These are phyloP conservation scores for Campoplex capitator DNA, from an alignment of 2,888 invertebrate genomes.

Conservation along the genomic window DNA sequence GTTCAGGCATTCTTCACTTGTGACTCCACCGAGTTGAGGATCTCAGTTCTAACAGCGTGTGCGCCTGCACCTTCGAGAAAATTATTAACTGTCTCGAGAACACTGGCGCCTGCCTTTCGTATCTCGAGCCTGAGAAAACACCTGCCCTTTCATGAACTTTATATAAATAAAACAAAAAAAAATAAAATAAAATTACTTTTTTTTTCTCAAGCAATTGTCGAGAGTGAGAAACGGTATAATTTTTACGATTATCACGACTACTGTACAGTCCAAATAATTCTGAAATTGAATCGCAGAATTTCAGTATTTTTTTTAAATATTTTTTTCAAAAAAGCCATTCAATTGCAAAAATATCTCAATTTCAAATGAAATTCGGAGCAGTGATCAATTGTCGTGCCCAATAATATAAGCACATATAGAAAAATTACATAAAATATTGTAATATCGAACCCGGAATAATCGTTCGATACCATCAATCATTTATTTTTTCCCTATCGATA, in stretches of 20 bases:
- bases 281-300: not conserved
- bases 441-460: conserved; percentile 1
- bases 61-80: conserved; percentile 38
- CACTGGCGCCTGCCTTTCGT: not conserved
- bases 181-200: not conserved
- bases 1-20: conserved; percentile 72
- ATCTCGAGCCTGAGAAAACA: conserved; percentile 10
- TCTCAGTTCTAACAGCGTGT: conserved; percentile 46
- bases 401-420: not conserved
- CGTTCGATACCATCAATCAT: conserved; percentile 11
- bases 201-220: not conserved
- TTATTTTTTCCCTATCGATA: not conserved
- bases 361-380: not conserved
- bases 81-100: conserved; percentile 16
- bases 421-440: not conserved
- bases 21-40: conserved; percentile 60
- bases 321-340: not conserved
- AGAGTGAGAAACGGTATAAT: not conserved
- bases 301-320: not conserved
- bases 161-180: not conserved
- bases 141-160: not conserved
- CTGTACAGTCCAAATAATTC: not conserved
- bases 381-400: too few species aligned
- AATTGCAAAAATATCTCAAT: not conserved
- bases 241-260: not conserved